These are phyloP conservation scores for Drosophila mimetica DNA, from an alignment of 2,888 invertebrate species.

Conservation along the genomic window DNA sequence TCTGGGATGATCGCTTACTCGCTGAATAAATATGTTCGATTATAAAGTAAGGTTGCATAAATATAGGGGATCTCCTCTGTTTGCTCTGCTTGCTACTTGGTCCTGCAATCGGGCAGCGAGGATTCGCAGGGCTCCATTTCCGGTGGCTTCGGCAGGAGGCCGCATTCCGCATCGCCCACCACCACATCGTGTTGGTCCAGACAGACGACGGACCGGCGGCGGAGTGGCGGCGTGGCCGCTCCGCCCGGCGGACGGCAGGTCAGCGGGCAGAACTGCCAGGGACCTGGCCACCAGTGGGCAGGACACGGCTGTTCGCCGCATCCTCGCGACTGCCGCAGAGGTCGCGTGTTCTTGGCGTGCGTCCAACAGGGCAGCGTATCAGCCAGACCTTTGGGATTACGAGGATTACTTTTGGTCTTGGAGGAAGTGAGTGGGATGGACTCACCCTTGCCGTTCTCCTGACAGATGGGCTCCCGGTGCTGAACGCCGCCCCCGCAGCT, in stretches of 20 bases:
- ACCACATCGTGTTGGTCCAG: slow-evolving; percentile 91
- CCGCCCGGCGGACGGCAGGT: slow-evolving; percentile 86
- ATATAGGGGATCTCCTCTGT: not conserved
- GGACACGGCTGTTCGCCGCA: slow-evolving; percentile 89
- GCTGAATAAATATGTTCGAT: slow-evolving; percentile 46
- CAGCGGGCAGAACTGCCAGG: slow-evolving; percentile 93
- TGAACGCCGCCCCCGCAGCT: slow-evolving; percentile 92
- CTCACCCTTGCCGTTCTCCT: slow-evolving; percentile 85
- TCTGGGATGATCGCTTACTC: slow-evolving; percentile 21
- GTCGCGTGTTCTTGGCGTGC: slow-evolving; percentile 86
- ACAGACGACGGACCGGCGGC: slow-evolving; percentile 89
- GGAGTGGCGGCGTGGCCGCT: slow-evolving; percentile 86
- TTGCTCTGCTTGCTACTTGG: not conserved
- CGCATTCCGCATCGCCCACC: slow-evolving; percentile 90
- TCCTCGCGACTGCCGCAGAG: slow-evolving; percentile 87
- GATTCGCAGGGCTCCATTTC: slow-evolving; percentile 88
- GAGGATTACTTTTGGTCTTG: no score
- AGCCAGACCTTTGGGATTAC: slow-evolving; percentile 81
- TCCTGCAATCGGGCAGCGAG: slow-evolving; percentile 81
- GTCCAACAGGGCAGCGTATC: slow-evolving; percentile 87
- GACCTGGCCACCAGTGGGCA: slow-evolving; percentile 94
- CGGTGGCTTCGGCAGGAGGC: slow-evolving; percentile 87
- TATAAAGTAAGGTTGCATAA: slow-evolving; percentile 10
- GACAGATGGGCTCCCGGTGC: slow-evolving; percentile 85
- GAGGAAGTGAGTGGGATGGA: no score